Conservation (phyloP, 2,797 vertebrate species). For the Pseudotriccus pelzelni region DNA sequence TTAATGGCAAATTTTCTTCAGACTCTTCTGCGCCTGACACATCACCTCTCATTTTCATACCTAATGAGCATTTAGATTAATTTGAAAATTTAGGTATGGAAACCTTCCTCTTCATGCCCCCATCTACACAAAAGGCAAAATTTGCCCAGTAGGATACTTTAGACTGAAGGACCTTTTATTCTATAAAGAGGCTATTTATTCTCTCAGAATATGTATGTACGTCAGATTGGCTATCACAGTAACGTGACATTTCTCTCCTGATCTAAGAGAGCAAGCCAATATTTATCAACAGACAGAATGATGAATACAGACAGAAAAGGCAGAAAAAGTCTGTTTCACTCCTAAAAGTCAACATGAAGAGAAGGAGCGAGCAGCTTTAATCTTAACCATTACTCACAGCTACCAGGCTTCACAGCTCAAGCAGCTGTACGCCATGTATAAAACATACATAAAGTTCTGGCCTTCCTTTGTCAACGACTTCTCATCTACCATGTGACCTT, state of each 20-base stretch:
- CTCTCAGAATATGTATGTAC: background rate
- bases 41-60: background rate
- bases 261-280: background rate
- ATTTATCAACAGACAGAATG: background rate
- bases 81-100: background rate
- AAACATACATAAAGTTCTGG: background rate
- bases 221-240: background rate
- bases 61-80: background rate
- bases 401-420: background rate
- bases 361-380: background rate
- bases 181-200: background rate
- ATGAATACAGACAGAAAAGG: background rate
- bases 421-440: background rate
- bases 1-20: background rate
- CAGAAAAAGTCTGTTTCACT: background rate
- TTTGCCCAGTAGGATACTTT: background rate
- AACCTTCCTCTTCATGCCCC: background rate
- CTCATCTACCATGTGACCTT: background rate
- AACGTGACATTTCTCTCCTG: background rate
- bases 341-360: background rate
- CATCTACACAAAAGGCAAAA: background rate
- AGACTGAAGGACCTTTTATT: background rate
- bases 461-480: background rate
- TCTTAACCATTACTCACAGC: background rate
- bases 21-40: background rate